Base-by-base conservation (phyloP, 2,797 vertebrate genomes). In the Diplodus puntazzo region DNA sequence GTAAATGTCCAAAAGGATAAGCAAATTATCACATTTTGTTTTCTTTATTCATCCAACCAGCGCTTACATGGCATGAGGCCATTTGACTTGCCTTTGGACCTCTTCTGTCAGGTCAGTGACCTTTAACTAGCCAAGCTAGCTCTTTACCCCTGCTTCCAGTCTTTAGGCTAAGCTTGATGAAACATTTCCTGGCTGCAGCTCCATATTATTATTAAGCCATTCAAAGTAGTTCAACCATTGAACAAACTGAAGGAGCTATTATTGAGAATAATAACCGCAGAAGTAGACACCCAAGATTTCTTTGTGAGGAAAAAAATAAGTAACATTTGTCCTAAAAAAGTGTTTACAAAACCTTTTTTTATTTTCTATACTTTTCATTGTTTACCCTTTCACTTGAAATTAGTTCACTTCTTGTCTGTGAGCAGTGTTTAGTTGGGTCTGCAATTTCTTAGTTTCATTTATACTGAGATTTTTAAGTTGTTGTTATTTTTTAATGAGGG, bases 401-500 rank as follows among this genome's bases (percentile, higher is more conserved):
- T 2, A 42, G n/a, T n/a, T 67, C n/a, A 13, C 11, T 59, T 59
- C 3, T 20, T 69, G 48, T 53, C 7, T 69, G 21, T 11, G 18
- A 2, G 46, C 10, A 11, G 6, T 62, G 34, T 60, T 70, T 69
- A 48, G 21, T 39, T 23, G n/a, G 10, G 18, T 49, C n/a, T 54
- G 48, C 13, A 13, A 66, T 55, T 55, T 67, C 43, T 54, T 14
- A 25, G 13, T 67, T 70, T 67, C n/a, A 79, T 55, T 57, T 65
- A 45, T 14, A 58, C 50, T 50, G 59, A 27, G 6, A 52, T 74
- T 70, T 75, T 63, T 25, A 68, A 83, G 59, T 62, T 30, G 49
- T 11, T 48, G 42, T 50, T 66, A 63, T 75, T 68, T 70, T 77
- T 61, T 72, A 63, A 68, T 71, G 45, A 27, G 58, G 58, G 48